Evolutionary conservation across 2,888 invertebrate genomes (phyloP).

Genomic region (Yponomeuta cagnagella): DNA sequence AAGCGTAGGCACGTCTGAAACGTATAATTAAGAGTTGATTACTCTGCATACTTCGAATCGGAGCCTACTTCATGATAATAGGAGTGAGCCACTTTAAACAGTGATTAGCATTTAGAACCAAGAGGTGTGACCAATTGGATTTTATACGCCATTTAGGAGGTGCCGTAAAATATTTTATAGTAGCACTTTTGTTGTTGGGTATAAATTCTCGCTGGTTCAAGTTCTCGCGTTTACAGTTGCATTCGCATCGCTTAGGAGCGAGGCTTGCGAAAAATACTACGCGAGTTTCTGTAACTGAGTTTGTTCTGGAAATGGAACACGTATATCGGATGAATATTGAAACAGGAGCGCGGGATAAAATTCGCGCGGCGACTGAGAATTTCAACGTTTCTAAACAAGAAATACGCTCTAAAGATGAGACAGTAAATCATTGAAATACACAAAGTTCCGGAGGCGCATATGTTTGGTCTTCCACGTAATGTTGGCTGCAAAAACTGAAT

Average conservation of each 20-base stretch:
- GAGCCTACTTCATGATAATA: constrained; percentile 33
- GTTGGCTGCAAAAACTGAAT: no score
- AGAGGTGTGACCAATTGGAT: constrained; percentile 26
- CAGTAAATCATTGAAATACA: background rate
- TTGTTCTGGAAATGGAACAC: background rate
- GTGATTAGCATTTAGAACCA: constrained; percentile 26
- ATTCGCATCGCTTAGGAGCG: constrained; percentile 4
- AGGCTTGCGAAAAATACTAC: constrained; percentile 19
- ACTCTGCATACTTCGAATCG: constrained; percentile 31
- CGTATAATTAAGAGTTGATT: constrained; percentile 40
- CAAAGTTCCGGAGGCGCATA: background rate
- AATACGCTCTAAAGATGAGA: background rate
- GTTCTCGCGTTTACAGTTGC: background rate
- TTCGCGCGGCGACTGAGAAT: background rate
- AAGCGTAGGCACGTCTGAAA: constrained; percentile 21
- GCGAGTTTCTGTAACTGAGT: constrained; percentile 7
- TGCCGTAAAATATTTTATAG: constrained; percentile 7
- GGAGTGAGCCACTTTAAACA: constrained; percentile 25
- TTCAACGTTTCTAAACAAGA: background rate
- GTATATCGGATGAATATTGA: constrained; percentile 23
- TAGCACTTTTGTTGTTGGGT: constrained; percentile 16
- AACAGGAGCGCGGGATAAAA: constrained; percentile 18
- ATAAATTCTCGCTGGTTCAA: constrained; percentile 10
- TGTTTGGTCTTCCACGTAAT: background rate
- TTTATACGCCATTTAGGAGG: constrained; percentile 23